phyloP scores from a whole-genome alignment of 2,797 vertebrate genomes.

The Vespertilio murinus region DNA sequence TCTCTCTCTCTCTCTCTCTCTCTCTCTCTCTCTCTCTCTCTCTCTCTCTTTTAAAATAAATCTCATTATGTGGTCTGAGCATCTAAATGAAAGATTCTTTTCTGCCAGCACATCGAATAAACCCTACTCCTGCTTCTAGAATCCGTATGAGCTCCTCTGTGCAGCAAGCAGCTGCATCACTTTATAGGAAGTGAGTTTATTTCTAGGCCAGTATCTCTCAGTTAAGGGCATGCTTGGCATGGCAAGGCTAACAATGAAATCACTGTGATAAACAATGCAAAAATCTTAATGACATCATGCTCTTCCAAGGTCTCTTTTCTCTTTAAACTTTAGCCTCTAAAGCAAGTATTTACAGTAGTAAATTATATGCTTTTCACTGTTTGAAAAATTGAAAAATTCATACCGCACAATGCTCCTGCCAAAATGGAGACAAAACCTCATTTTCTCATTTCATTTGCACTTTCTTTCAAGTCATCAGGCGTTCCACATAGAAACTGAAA shows the following conservation, averaged over 20 bases:
- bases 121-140: neutral
- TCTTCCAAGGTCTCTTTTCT: conserved; percentile 6
- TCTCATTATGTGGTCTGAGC: conserved; percentile 41
- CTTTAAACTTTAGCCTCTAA: neutral
- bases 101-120: conserved; percentile 32
- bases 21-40: too few species aligned
- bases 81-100: conserved; percentile 52
- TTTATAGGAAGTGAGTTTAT: conserved; percentile 50
- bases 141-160: conserved; percentile 47
- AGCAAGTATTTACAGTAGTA: conserved; percentile 36
- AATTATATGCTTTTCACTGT: neutral
- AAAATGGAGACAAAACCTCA: neutral
- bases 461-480: neutral
- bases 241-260: conserved; percentile 17
- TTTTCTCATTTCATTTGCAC: neutral
- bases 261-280: conserved; percentile 1
- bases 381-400: conserved; percentile 48
- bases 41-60: neutral
- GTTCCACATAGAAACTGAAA: conserved; percentile 11
- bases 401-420: neutral
- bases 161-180: conserved; percentile 46
- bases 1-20: too few species aligned
- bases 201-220: conserved; percentile 48
- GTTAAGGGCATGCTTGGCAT: neutral
- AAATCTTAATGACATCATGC: conserved; percentile 24